These are phyloP conservation scores for Cavia aperea DNA, from an alignment of 2,113 vertebrate species.

Conservation along the genomic window DNA sequence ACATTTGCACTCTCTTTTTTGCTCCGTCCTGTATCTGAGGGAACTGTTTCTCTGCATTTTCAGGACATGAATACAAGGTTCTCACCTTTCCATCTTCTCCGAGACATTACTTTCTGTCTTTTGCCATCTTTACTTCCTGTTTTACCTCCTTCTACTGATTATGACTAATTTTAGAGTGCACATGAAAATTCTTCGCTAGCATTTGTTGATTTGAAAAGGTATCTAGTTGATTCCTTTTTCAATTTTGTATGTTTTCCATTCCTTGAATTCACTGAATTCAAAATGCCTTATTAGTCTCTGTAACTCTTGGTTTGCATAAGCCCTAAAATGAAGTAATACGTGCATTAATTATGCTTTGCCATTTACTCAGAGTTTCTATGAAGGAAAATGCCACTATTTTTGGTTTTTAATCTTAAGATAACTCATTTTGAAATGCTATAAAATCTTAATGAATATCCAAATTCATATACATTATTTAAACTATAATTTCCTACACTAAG, in stretches of 20 bases:
- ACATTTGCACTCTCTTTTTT: not conserved
- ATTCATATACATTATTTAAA: constrained; percentile 69
- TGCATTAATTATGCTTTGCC: constrained; percentile 50
- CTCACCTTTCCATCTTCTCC: not conserved
- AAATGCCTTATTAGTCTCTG: constrained; percentile 3
- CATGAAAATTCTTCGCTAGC: not conserved
- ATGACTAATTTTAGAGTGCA: not conserved
- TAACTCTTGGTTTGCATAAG: constrained; percentile 45
- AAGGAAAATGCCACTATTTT: constrained; percentile 59
- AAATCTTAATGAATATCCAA: constrained; percentile 65
- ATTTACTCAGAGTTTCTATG: constrained; percentile 40
- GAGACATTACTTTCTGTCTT: not conserved
- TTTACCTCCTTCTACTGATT: not conserved
- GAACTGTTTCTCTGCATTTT: not conserved
- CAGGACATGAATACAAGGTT: not conserved
- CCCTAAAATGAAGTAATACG: constrained; percentile 33
- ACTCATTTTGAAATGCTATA: constrained; percentile 55
- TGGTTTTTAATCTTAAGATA: constrained; percentile 59
- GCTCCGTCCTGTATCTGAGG: not conserved
- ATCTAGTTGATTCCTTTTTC: not conserved
- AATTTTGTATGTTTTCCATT: not conserved
- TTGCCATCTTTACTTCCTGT: not conserved
- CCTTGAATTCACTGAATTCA: not conserved
- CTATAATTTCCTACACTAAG: constrained; percentile 67
- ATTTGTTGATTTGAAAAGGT: not conserved